These are phyloP conservation scores for Danionella dracula DNA, from an alignment of 2,797 vertebrate species.

Conservation along the genomic window DNA sequence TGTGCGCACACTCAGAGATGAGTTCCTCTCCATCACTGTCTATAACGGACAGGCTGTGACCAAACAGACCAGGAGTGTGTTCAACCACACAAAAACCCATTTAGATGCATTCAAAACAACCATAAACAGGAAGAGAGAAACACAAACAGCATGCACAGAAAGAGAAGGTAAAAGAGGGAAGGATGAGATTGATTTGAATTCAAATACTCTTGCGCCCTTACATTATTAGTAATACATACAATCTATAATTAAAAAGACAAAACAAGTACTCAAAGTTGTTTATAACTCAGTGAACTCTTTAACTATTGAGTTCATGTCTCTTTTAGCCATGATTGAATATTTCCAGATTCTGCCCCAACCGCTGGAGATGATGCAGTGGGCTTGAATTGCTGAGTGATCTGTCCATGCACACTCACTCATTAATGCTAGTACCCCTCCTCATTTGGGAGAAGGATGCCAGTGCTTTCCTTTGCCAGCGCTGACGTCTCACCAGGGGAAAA, in stretches of 20 bases:
- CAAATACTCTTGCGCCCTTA: too few species aligned
- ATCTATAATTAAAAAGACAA: too few species aligned
- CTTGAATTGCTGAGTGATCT: slow-evolving; percentile 24
- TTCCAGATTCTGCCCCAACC: too few species aligned
- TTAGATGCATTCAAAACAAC: not conserved
- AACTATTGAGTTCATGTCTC: too few species aligned
- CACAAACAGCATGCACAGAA: not conserved
- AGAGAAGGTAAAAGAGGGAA: not conserved
- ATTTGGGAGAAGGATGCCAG: slow-evolving; percentile 54
- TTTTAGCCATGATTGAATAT: too few species aligned
- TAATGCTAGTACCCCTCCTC: slow-evolving; percentile 64
- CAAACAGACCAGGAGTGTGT: slow-evolving; percentile 31
- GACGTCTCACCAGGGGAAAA: slow-evolving; percentile 40
- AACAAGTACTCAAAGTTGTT: too few species aligned
- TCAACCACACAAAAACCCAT: slow-evolving; percentile 11
- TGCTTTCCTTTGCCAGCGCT: slow-evolving; percentile 51
- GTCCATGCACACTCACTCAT: slow-evolving; percentile 63
- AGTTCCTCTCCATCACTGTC: slow-evolving; percentile 37
- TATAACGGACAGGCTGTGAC: slow-evolving; percentile 48
- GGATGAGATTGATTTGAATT: not conserved
- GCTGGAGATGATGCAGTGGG: too few species aligned
- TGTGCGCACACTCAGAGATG: slow-evolving; percentile 39
- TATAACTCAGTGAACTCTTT: too few species aligned
- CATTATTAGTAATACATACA: too few species aligned
- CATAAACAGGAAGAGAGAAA: not conserved